Percentiles rank a stretch among this genome's conserved stretches.
Evolutionary conservation across 2,888 invertebrate species (phyloP).

Genomic region (Cenopis cana): DNA sequence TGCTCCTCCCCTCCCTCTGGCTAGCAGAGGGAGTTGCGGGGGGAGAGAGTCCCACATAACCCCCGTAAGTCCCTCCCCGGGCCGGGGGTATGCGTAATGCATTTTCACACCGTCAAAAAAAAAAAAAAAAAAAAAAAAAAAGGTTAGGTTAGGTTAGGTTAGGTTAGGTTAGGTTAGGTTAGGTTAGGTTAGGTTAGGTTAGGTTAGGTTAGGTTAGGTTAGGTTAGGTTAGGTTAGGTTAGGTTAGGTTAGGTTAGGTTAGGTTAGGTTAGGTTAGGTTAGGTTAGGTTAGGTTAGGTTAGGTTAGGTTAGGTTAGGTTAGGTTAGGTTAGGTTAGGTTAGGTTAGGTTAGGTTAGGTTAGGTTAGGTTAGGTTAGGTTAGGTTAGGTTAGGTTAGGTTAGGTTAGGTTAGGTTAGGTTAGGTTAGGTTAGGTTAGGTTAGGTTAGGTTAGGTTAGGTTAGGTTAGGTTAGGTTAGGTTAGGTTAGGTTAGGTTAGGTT

Average conservation of each 20-base stretch:
- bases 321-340: conserved; percentile 9
- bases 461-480: conserved; percentile 45
- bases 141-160: conserved; percentile 31
- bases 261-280: conserved; percentile 8
- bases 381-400: conserved; percentile 28
- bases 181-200: background rate
- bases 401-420: too few relatives aligned
- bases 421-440: conserved; percentile 41
- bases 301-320: conserved; percentile 16
- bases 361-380: conserved; percentile 45
- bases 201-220: background rate
- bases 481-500: conserved; percentile 45
- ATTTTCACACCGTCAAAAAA: too few relatives aligned
- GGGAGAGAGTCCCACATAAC: too few relatives aligned
- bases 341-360: background rate
- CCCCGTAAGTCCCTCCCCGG: too few relatives aligned
- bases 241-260: too few relatives aligned
- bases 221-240: too few relatives aligned
- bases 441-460: conserved; percentile 46
- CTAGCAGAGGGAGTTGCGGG: too few relatives aligned
- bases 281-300: conserved; percentile 17
- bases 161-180: conserved; percentile 18
- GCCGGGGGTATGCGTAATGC: too few relatives aligned
- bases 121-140: too few relatives aligned
- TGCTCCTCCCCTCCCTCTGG: too few relatives aligned